Conservation (phyloP, 2,797 vertebrate genomes). For the Alca torda region DNA sequence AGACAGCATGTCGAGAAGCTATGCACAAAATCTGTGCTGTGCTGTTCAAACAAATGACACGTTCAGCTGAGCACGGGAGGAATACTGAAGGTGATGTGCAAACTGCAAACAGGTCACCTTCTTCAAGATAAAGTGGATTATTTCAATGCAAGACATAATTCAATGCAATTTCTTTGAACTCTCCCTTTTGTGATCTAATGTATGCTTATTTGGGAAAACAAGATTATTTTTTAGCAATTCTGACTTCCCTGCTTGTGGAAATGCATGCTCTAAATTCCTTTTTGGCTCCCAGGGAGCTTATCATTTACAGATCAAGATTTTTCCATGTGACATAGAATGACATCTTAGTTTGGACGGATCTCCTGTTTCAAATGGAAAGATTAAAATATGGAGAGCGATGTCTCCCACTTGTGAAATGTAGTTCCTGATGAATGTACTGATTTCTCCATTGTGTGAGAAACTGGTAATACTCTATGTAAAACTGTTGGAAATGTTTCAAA, state of each 20-base stretch:
- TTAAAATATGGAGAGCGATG: neutral
- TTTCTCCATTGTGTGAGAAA: neutral
- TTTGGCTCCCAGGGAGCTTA: neutral
- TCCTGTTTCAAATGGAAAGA: neutral
- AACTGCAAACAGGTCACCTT: slow-evolving; percentile 7
- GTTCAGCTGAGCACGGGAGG: neutral
- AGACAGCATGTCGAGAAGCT: neutral
- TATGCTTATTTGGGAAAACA: neutral
- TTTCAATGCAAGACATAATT: neutral
- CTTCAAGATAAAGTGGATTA: neutral
- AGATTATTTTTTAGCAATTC: neutral
- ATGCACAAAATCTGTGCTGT: neutral
- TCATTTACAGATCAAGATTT: neutral
- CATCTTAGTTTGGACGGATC: neutral
- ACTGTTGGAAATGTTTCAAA: neutral
- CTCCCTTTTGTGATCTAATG: neutral
- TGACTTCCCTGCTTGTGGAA: neutral
- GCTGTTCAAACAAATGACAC: neutral
- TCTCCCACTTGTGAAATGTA: neutral
- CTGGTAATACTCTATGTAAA: neutral
- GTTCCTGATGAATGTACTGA: neutral
- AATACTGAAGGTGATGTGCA: neutral
- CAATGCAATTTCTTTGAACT: neutral
- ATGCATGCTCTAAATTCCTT: neutral
- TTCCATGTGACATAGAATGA: neutral